A percentile compares a stretch with the other conserved stretches of the same genome.
Evolutionary conservation across 2,797 vertebrate genomes (phyloP).

Genomic region (Coreius guichenoti): DNA sequence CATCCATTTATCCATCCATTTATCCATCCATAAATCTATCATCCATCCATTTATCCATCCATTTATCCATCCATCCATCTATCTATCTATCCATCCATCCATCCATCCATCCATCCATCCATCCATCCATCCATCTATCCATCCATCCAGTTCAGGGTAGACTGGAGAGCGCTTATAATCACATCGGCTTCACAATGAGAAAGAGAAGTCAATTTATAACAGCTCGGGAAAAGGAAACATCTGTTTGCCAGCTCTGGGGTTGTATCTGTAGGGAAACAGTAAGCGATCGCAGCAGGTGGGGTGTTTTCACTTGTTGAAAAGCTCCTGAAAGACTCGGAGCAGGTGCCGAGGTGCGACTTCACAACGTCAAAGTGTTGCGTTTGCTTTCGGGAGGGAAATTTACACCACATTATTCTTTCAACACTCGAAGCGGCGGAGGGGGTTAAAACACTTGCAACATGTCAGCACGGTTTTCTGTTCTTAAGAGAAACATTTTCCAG

Average conservation of each 20-base stretch:
- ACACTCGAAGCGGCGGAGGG: constrained; percentile 59
- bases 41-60: too few species aligned
- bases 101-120: neutral
- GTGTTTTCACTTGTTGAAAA: constrained; percentile 50
- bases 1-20: fast-evolving
- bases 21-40: too few species aligned
- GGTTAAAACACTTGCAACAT: constrained; percentile 62
- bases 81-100: neutral
- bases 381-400: constrained; percentile 60
- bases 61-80: fast-evolving
- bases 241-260: constrained; percentile 35
- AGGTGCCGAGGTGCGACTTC: constrained; percentile 63
- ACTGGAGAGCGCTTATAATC: neutral
- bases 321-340: constrained; percentile 50
- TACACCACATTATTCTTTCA: constrained; percentile 42
- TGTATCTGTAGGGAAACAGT: constrained; percentile 37
- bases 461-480: constrained; percentile 48
- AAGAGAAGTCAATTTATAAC: constrained; percentile 49
- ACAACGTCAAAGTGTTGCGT: constrained; percentile 63
- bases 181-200: constrained; percentile 31
- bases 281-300: constrained; percentile 55
- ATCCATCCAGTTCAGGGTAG: too few species aligned
- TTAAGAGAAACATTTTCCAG: constrained; percentile 63
- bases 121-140: too few species aligned
- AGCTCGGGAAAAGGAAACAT: constrained; percentile 47